These are phyloP conservation scores for Thumatha senex DNA, from an alignment of 2,888 invertebrate species.

Conservation along the genomic window DNA sequence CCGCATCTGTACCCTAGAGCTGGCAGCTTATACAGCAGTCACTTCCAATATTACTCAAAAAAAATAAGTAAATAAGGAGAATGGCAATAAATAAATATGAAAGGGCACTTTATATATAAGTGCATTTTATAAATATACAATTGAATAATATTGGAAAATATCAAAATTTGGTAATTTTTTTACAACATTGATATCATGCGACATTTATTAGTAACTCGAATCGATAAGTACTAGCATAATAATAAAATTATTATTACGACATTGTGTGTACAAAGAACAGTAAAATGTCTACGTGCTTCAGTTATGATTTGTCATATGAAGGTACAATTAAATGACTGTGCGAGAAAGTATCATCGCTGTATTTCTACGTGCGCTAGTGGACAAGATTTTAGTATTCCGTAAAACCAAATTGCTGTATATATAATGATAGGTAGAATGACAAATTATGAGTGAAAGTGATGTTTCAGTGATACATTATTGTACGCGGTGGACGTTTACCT, in stretches of 20 bases:
- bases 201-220: not conserved
- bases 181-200: not conserved
- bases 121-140: too few species aligned
- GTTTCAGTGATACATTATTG: slow-evolving; percentile 55
- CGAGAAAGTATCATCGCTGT: slow-evolving; percentile 19
- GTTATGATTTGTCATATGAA: slow-evolving; percentile 1
- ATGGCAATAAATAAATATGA: too few species aligned
- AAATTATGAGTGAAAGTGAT: slow-evolving; percentile 72
- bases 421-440: slow-evolving; percentile 40
- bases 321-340: slow-evolving; percentile 26
- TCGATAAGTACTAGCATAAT: not conserved
- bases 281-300: not conserved
- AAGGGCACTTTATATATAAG: too few species aligned
- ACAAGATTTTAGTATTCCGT: slow-evolving; percentile 20
- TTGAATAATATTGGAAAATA: too few species aligned
- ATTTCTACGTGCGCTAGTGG: slow-evolving; percentile 25
- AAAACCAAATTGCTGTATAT: slow-evolving; percentile 29
- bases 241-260: not conserved
- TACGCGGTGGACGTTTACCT: slow-evolving; percentile 29
- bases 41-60: too few species aligned
- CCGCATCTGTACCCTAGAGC: too few species aligned
- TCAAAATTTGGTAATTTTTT: not conserved
- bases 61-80: too few species aligned
- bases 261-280: not conserved
- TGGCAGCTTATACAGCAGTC: too few species aligned